Evolutionary conservation across 2,113 vertebrate species (phyloP), one percentile per base, ranked within the genome.

Genomic region (Hirundichthys speculiger): DNA sequence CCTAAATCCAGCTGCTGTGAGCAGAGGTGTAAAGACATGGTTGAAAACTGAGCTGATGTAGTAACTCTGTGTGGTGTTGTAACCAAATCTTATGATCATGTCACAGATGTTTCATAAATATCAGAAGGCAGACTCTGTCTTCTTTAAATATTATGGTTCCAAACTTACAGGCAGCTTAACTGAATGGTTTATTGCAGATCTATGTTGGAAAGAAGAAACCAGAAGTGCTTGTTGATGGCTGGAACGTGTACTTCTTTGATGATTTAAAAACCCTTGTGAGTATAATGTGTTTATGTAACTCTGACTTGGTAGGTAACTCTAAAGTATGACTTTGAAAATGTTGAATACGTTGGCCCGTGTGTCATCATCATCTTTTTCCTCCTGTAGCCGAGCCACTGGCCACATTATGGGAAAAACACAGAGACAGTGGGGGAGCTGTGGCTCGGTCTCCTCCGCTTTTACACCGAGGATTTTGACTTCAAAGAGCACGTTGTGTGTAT

Each of bases 391-490:
- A 56, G 41, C 53, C 88, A 79, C 76, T 98, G 96, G 96, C 90
- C 95, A 56, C 92, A 94, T 15, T 90, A 69, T 75, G 93, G 93
- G 39, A 91, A 86, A 80, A 98, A 98, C 80, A 91, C 86, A 0
- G 96, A 98, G 86, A 91, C 93, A 18, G 93, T 95, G 83, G 96
- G 96, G n/a, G 93, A 95, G 0, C 89, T 98, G 19, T 98, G 96
- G 96, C 89, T 98, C 22, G 96, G 95, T 73, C 93, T 98, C 85
- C 95, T 98, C 48, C 93, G 93, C 56, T 98, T 97, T 77, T 98
- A 98, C 68, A 98, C 96, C 2, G 96, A 98, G 77, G 94, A 96
- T 64, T 98, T 97, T 85, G 95, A 98, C 92, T 98, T 98, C 90
- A 95, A 94, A 89, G 96, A 98, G 72, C 94, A 96, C 13, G 96